Conservation (phyloP, 2,888 invertebrate genomes). For the Caenorhabditis becei region DNA sequence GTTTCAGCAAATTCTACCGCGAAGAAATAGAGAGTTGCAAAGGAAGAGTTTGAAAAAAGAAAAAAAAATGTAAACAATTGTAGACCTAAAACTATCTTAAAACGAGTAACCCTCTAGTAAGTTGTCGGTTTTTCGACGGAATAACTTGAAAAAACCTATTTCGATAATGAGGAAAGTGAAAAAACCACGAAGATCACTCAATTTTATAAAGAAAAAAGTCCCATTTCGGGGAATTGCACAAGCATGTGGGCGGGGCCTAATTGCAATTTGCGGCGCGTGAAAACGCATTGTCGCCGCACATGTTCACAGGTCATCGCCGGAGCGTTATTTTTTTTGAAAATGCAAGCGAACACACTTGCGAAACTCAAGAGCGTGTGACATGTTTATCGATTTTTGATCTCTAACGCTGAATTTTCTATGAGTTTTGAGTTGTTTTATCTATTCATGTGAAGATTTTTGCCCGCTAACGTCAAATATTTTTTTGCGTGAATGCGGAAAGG, state of each 20-base stretch:
- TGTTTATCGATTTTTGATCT: constrained; percentile 15
- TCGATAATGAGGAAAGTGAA: not conserved
- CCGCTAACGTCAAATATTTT: not conserved
- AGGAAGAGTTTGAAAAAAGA: too few relatives aligned
- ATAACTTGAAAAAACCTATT: not conserved
- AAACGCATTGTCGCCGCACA: constrained; percentile 22
- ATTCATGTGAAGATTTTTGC: too few relatives aligned
- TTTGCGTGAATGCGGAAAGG: too few relatives aligned
- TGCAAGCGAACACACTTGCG: constrained; percentile 22
- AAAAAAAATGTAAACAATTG: too few relatives aligned
- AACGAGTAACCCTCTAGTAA: too few relatives aligned
- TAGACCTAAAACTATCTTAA: too few relatives aligned
- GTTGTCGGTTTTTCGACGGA: too few relatives aligned
- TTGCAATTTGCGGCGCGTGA: constrained; percentile 38
- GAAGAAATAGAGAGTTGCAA: too few relatives aligned
- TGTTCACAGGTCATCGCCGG: constrained; percentile 15
- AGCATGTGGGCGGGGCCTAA: constrained; percentile 33
- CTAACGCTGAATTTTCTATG: not conserved
- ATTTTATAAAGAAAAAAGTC: not conserved
- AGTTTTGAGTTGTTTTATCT: not conserved
- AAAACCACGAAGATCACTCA: not conserved
- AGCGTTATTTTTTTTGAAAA: constrained; percentile 47
- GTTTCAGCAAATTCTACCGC: too few relatives aligned
- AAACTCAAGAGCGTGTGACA: constrained; percentile 20
- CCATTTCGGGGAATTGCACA: constrained; percentile 26